Conservation (phyloP, 92 coral and sea anemone species). For the Siderastrea siderea region DNA sequence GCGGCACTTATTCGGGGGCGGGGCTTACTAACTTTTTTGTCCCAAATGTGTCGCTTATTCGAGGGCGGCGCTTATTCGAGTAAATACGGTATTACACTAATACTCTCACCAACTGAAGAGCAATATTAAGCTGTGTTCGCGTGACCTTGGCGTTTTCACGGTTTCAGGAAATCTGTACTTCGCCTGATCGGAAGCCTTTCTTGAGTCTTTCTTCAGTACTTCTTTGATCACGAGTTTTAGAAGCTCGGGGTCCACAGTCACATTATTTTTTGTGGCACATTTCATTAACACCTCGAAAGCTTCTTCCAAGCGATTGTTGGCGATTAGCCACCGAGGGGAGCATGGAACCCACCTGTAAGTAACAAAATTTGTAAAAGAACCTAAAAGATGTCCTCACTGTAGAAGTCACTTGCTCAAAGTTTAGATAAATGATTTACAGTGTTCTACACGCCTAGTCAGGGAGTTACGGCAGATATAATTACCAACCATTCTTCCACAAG, state of each 20-base stretch:
- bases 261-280: slow-evolving; percentile 74
- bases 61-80: no score
- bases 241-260: slow-evolving; percentile 54
- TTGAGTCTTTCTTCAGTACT: slow-evolving; percentile 57
- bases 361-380: background rate
- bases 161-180: slow-evolving; percentile 57
- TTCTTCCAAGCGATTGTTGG: slow-evolving; percentile 80
- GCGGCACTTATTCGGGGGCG: no score
- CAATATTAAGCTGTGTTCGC: slow-evolving; percentile 78
- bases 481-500: no score
- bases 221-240: slow-evolving; percentile 66
- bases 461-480: no score
- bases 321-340: slow-evolving; percentile 90
- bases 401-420: no score
- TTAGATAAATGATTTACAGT: no score
- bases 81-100: background rate
- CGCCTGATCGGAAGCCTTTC: slow-evolving; percentile 4
- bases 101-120: slow-evolving; percentile 77
- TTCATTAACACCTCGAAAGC: slow-evolving; percentile 71
- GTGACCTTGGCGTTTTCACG: slow-evolving; percentile 72
- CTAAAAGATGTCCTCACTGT: no score
- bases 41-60: no score
- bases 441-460: no score
- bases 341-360: slow-evolving; percentile 77
- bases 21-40: no score